phyloP scores from a whole-genome alignment of 2,888 invertebrate species.

The Ferrisia virgata region DNA sequence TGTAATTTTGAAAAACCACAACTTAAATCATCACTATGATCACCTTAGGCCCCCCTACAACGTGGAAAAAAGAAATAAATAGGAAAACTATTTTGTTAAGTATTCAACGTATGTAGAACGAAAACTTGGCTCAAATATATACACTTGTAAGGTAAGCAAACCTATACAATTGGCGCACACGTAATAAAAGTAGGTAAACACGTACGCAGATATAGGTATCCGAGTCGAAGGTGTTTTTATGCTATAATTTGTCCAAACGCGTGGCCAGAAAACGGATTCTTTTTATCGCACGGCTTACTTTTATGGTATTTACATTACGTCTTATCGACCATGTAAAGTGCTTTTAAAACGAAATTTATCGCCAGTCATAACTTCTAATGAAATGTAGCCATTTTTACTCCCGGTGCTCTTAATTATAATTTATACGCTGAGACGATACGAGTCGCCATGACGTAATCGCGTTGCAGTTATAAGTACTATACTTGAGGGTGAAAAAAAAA shows the following conservation, averaged over 20 bases:
- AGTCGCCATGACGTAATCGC: background rate
- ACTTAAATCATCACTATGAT: background rate
- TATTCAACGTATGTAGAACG: too few species aligned
- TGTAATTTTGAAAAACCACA: background rate
- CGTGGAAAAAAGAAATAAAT: too few species aligned
- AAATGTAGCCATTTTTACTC: background rate
- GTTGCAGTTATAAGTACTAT: background rate
- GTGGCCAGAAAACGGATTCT: background rate
- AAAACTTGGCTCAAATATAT: background rate
- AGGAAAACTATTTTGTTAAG: too few species aligned
- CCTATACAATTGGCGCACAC: background rate
- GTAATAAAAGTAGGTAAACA: background rate
- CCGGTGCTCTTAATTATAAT: background rate
- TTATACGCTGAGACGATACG: background rate
- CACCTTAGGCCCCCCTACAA: too few species aligned
- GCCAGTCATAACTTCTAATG: conserved; percentile 1
- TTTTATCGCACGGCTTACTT: conserved; percentile 24
- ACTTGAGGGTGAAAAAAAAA: background rate
- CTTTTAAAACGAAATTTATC: conserved; percentile 27
- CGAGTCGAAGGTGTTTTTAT: conserved; percentile 2
- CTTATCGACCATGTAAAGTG: conserved; percentile 29
- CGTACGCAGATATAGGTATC: background rate
- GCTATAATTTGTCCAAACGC: background rate
- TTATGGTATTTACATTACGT: conserved; percentile 12
- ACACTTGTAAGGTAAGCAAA: too few species aligned